A percentile compares a stretch with the other conserved stretches of the same genome.
Evolutionary conservation across 2,888 invertebrate species (phyloP).

Genomic region (Seira musarum): DNA sequence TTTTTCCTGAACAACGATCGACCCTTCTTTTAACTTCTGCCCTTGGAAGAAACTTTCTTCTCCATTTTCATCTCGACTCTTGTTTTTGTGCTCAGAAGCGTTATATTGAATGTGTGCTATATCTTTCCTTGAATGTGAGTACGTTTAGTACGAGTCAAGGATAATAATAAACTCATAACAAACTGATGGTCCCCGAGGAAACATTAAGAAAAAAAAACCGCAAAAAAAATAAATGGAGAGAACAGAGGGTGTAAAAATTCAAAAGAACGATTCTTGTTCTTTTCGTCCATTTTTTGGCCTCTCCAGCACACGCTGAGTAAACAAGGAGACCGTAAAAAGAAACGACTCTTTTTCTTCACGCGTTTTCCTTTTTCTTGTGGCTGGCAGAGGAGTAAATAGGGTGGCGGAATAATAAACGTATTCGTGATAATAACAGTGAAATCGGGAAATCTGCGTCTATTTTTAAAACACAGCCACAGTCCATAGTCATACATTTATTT

Average conservation of each 20-base stretch:
- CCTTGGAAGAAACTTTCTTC: neutral
- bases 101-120: too few species aligned
- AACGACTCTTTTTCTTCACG: neutral
- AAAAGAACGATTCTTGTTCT: neutral
- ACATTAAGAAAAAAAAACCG: conserved; percentile 50
- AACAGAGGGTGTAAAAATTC: neutral
- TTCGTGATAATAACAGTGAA: neutral
- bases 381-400: neutral
- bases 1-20: too few species aligned
- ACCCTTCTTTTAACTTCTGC: neutral
- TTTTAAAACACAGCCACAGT: neutral
- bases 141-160: neutral
- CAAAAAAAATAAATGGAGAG: conserved; percentile 22
- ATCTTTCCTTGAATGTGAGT: too few species aligned
- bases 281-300: neutral
- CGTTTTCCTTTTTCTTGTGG: neutral
- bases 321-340: neutral
- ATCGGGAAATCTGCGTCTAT: neutral
- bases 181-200: conserved; percentile 51
- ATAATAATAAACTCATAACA: conserved; percentile 40
- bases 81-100: neutral
- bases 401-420: neutral
- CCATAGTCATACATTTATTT: neutral
- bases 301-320: neutral
- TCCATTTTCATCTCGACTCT: neutral